Base-by-base conservation (phyloP, 2,797 vertebrate genomes). In the Parauchenoglanis punctatus region DNA sequence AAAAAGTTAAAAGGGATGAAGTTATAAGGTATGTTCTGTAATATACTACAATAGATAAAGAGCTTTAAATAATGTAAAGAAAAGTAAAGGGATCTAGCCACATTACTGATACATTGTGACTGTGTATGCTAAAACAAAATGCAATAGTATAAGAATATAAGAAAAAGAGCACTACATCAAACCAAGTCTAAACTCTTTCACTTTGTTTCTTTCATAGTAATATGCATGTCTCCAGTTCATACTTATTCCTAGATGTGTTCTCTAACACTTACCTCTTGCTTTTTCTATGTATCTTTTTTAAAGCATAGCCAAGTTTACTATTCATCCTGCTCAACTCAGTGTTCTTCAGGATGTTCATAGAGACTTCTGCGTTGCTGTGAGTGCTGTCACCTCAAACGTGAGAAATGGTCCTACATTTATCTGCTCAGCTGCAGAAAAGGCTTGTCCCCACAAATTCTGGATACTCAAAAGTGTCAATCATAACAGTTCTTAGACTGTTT, bases 391-490 rank as follows among this genome's bases (percentile, higher is more conserved):
- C 78, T 89, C 87, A 91, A 90, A 89, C 89, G 63, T 93, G 91
- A 93, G 92, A 92, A 93, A 94, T 92, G 89, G 93, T 90, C 76
- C 89, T 90, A 92, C 65, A 81, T 72, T 70, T 92, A 93, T 94
- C 91, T 93, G 91, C 90, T 93, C 89, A 93, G 86, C 88, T 92
- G 92, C 92, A 92, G 90, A 85, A 91, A 91, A 89, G 35, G 40
- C 87, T 90, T 89, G 87, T 85, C 92, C 89, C 88, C 85, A 89
- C 89, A 92, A 90, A 93, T 89, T 91, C 89, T 93, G 86, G 85
- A 89, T 86, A 89, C 90, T 89, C 82, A 87, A 88, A 88, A 63
- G 75, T 86, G 87, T 83, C 65, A 83, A 54, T 44, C 18, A 73
- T 83, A 89, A 86, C 85, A 84, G 78, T 67, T 86, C 76, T 86